Evolutionary conservation across 2,113 vertebrate species (phyloP).

Genomic region (Natator depressus): DNA sequence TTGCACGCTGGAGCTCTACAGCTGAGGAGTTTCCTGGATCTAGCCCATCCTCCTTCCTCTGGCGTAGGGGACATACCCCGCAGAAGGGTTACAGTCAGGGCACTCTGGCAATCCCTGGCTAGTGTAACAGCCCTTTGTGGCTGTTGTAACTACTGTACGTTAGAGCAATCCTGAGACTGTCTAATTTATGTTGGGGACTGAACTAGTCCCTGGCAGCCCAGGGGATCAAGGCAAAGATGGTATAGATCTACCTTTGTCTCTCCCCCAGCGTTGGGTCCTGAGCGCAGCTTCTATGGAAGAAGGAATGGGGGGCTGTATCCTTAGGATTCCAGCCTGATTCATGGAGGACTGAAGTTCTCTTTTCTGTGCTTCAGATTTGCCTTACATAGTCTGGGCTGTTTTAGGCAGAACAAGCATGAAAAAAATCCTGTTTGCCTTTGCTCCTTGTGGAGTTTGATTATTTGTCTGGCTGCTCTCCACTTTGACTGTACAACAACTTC

Average conservation of each 20-base stretch:
- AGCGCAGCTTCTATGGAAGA: accelerated
- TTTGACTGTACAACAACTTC: accelerated
- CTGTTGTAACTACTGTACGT: background rate
- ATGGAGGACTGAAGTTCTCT: background rate
- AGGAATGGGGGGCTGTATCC: accelerated
- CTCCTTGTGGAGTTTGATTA: accelerated
- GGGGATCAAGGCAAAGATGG: background rate
- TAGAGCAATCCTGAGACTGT: background rate
- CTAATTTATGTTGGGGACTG: accelerated
- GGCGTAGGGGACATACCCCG: background rate
- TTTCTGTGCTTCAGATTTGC: background rate
- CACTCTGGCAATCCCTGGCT: background rate
- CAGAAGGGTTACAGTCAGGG: too few relatives aligned
- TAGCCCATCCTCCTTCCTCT: background rate
- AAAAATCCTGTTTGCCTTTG: background rate
- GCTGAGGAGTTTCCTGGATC: accelerated
- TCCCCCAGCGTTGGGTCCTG: accelerated
- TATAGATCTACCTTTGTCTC: background rate
- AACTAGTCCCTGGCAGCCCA: background rate
- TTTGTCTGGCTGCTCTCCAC: background rate
- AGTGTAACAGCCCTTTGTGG: background rate
- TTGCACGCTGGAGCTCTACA: accelerated
- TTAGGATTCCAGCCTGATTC: background rate
- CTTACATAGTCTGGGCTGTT: background rate
- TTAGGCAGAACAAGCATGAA: background rate